Conservation (phyloP, 1,140 invertebrate species). For the Tribolium madens region DNA sequence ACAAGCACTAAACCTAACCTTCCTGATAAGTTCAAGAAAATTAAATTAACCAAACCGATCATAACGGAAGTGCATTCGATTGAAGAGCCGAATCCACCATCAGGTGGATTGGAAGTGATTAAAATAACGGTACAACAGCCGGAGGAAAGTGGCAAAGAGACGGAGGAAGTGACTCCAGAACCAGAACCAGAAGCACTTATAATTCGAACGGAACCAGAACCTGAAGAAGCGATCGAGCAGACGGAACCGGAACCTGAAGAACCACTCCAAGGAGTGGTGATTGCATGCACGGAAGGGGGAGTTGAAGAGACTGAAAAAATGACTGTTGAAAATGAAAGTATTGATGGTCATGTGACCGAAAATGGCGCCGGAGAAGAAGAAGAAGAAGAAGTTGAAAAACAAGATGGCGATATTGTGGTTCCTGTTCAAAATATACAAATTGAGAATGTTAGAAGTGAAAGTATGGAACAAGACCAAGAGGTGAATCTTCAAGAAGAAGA, state of each 20-base stretch:
- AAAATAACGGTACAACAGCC: constrained; percentile 16
- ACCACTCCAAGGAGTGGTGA: not conserved
- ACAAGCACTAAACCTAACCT: constrained; percentile 19
- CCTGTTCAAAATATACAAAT: too few relatives aligned
- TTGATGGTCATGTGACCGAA: too few relatives aligned
- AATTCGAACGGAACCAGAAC: too few relatives aligned
- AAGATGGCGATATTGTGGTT: too few relatives aligned
- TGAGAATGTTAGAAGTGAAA: too few relatives aligned
- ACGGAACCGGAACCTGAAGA: not conserved
- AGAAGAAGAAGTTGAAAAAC: too few relatives aligned
- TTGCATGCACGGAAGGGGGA: not conserved
- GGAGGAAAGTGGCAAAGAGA: not conserved
- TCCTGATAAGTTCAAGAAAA: constrained; percentile 47
- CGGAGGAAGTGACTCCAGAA: not conserved
- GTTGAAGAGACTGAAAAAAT: not conserved
- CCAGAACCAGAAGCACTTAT: too few relatives aligned
- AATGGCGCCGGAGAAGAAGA: too few relatives aligned
- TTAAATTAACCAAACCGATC: constrained; percentile 46
- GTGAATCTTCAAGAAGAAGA: not conserved
- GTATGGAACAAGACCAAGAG: too few relatives aligned
- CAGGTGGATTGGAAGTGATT: constrained; percentile 31
- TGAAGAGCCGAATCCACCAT: constrained; percentile 4
- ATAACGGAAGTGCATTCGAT: constrained; percentile 52
- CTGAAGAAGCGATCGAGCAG: too few relatives aligned
- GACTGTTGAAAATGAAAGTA: not conserved